Base-by-base conservation (phyloP, 2,113 vertebrate species). In the Rhagologus leucostigma region DNA sequence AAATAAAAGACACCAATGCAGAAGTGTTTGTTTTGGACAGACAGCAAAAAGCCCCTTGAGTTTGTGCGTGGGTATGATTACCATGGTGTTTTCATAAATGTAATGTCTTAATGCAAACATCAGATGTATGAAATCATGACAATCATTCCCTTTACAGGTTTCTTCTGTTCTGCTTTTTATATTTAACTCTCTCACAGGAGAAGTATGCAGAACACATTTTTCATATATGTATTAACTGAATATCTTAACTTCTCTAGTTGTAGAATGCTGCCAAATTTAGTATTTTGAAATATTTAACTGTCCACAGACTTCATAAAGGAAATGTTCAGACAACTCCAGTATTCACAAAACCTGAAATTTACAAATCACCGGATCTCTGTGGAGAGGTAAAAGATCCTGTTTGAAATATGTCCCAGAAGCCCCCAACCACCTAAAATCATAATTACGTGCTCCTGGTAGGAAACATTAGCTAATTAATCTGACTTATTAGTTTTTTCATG, bases 371-470 rank as follows among this genome's bases (percentile, higher is more conserved):
- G 52, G 96, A 97, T 77, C 95, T 98, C 62, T 55, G 76, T 11
- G 93, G 91, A 22, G 84, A 95, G 21, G 68, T 87, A 93, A 98
- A 98, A 22, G 52, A 59, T 88, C 97, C 97, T 68, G 95, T 97
- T 65, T 98, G 98, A 88, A 95, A 98, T 96, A 96, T 98, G 87
- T 97, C 97, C 98, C 98, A 98, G 59, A 98, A 97, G 30, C 87
- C 92, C 74, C 98, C 96, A 59, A 98, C 29, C 89, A 97, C 90
- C 98, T 99, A 77, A 68, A 97, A 96, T 39, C 7, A 44, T 47
- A 59, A 71, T 41, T 59, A 63, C 60, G 79, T 82, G 9, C 10
- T 74, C 53, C 30, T 53, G 90, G 27, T 70, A 74, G 20, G 52
- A 55, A 84, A 69, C 1, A 35, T 73, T 52, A 65, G 5, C 8